phyloP scores from a whole-genome alignment of 2,888 invertebrate species.

The Hypomecis atomaria region DNA sequence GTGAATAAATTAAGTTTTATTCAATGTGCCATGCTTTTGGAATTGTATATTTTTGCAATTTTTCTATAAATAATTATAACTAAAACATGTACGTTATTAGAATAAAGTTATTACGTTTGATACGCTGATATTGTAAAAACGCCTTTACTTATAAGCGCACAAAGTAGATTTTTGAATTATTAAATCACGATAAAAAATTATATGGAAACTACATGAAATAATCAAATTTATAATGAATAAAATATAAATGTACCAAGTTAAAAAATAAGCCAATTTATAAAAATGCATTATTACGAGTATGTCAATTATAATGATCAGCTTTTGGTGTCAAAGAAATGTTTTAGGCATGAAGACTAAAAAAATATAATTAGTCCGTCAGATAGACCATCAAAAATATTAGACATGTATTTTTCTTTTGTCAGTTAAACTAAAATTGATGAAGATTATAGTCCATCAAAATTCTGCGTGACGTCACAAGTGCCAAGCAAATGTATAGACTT shows the following conservation, averaged over 20 bases:
- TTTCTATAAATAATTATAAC: constrained; percentile 37
- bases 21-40: constrained; percentile 54
- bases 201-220: not conserved
- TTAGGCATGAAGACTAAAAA: too few relatives aligned
- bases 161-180: constrained; percentile 32
- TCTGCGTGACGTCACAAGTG: too few relatives aligned
- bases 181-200: constrained; percentile 4
- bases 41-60: constrained; percentile 51
- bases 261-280: not conserved
- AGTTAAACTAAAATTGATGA: too few relatives aligned
- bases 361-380: too few relatives aligned
- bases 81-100: constrained; percentile 25
- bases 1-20: constrained; percentile 60
- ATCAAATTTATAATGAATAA: not conserved
- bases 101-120: constrained; percentile 44
- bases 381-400: too few relatives aligned
- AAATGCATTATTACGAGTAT: constrained; percentile 12
- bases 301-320: constrained; percentile 74
- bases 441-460: too few relatives aligned
- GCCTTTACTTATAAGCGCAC: constrained; percentile 49
- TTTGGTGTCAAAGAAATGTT: too few relatives aligned
- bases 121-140: constrained; percentile 49
- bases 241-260: not conserved
- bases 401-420: too few relatives aligned
- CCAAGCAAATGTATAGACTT: too few relatives aligned